Percentiles rank a stretch among this genome's conserved stretches.
phyloP scores from a whole-genome alignment of 2,113 vertebrate genomes.

The Antechinus flavipes region DNA sequence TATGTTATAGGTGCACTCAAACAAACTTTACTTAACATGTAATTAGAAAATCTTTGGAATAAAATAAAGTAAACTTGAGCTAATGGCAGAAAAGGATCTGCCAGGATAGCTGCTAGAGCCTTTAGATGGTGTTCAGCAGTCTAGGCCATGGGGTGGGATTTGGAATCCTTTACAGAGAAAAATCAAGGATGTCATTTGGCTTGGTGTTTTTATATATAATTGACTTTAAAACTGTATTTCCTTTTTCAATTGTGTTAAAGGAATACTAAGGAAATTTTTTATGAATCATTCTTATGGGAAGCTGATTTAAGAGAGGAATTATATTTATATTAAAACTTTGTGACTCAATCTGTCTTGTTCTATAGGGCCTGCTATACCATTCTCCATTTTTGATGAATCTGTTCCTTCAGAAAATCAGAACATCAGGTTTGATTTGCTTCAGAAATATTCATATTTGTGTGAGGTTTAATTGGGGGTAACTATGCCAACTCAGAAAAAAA shows the following conservation, averaged over 20 bases:
- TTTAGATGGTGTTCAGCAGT: background rate
- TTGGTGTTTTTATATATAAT: background rate
- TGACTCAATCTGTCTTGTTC: conserved; percentile 45
- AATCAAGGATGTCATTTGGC: background rate
- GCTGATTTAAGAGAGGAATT: conserved; percentile 15
- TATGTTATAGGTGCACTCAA: background rate
- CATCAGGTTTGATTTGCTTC: conserved; percentile 78
- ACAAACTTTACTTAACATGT: background rate
- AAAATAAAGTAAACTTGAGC: conserved; percentile 23
- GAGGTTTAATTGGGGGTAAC: background rate
- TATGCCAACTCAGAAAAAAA: background rate
- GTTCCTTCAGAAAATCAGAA: conserved; percentile 74
- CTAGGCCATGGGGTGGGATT: background rate
- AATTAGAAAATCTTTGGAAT: background rate
- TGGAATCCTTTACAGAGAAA: background rate
- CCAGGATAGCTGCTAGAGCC: conserved; percentile 14
- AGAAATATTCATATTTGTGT: conserved; percentile 44
- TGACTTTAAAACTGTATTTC: background rate
- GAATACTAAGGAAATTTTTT: background rate
- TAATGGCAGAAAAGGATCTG: conserved; percentile 41
- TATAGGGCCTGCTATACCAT: conserved; percentile 60
- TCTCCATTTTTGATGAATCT: conserved; percentile 86
- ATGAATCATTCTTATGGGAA: background rate
- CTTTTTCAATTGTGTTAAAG: background rate
- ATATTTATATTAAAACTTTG: conserved; percentile 37